Base-by-base conservation (phyloP, 1,140 invertebrate species). In the Cydia amplana region DNA sequence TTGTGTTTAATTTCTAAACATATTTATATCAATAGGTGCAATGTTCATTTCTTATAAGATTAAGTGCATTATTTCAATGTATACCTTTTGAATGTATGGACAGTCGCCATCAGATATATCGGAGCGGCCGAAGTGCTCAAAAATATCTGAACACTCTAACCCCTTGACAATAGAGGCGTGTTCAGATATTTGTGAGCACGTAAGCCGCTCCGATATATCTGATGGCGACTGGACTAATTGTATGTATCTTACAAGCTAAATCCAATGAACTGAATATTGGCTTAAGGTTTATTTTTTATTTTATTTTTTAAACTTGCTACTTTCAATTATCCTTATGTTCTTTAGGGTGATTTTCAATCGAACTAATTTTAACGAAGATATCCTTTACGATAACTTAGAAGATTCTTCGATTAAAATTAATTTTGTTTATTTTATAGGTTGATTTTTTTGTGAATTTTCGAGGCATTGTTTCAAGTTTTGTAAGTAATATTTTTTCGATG, bases 191-290 rank as follows among this genome's bases (percentile, higher is more conserved):
- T n/a, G n/a, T n/a, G n/a, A n/a, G n/a, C n/a, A n/a, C n/a, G n/a
- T n/a, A n/a, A n/a, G n/a, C n/a, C n/a, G n/a, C n/a, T n/a, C n/a
- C n/a, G n/a, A n/a, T n/a, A n/a, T n/a, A n/a, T n/a, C n/a, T n/a
- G n/a, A n/a, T n/a, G n/a, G n/a, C n/a, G n/a, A n/a, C n/a, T n/a
- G n/a, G n/a, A 18, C 28, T 25, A 70, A n/a, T n/a, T 36, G 64
- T 40, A 43, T 70, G 65, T 70, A 70, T 70, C 43, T 70, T 40
- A n/a, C 55, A 60, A 43, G 32, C 32, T 70, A 70, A 67, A 67
- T 67, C 25, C 65, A 70, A 18, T 32, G 65, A 40, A 70, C 65
- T 70, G 65, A 70, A 18, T 70, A 32, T 70, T 70, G 65, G 65
- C 65, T 5, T 70, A 70, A 70, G 65, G 65, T 70, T 70, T 70